Base-by-base conservation (phyloP, 1,140 invertebrate species). In the Drosophila arizonae region DNA sequence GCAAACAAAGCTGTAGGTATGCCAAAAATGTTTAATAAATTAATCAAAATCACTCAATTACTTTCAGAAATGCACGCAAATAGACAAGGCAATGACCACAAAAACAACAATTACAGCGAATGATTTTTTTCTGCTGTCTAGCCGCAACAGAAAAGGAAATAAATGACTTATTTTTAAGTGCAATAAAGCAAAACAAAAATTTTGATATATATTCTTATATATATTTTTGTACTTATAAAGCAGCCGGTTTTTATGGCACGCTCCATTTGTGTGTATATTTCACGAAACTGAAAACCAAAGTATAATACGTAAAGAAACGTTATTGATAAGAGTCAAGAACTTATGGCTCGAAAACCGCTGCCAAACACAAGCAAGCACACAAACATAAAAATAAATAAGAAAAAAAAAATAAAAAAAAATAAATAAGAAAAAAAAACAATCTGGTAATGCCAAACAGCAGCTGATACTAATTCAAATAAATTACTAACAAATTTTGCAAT, bases 291-390 rank as follows among this genome's bases (percentile, higher is more conserved):
- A 72, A 73, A 67, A 52, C 55, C 60, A 69, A 71, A 80, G 58
- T 45, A 60, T 62, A 65, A 72, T 66, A 60, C 68, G 46, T 76
- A 79, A 79, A 77, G 60, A 65, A 10, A 30, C 46, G 15, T 61
- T 81, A 57, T 79, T 87, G 76, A 87, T 88, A 87, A 84, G 72
- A 63, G 56, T 68, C 45, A 43, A 76, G 58, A 78, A 75, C 36
- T 43, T 72, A 46, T 63, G 26, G 43, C 48, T 67, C 63, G 36
- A 55, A 65, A 57, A 21, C 52, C 11, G 30, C 39, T 11, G 24
- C 56, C 52, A 39, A 41, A 60, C 30, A 41, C 36, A 69, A 6
- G 28, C 17, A 39, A 13, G 56, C 46, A 43, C 10, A 17, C 1
- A 48, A 24, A 46, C 46, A 48, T 15, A 70, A 26, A 58, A 36